Percentiles rank a stretch among this genome's conserved stretches.
These are phyloP conservation scores for Pseudococcus jackbeardsleyi DNA, from an alignment of 2,888 invertebrate genomes.

Conservation along the genomic window DNA sequence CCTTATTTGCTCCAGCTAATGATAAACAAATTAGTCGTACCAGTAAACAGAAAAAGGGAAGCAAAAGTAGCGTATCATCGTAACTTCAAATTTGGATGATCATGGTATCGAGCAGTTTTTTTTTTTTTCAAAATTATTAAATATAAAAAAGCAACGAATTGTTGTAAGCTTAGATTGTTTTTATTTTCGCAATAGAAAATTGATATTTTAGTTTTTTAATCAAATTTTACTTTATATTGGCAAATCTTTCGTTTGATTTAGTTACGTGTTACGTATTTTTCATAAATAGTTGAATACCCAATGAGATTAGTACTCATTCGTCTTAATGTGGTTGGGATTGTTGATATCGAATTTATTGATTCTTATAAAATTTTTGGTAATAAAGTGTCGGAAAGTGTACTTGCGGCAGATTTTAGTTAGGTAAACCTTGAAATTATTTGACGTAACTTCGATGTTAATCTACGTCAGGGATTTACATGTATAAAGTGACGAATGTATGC, in stretches of 20 bases:
- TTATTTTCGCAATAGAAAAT: constrained; percentile 21
- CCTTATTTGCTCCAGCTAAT: constrained; percentile 79
- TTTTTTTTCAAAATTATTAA: background rate
- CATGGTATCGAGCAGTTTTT: background rate
- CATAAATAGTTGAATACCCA: background rate
- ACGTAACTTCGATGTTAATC: no score
- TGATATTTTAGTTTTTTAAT: background rate
- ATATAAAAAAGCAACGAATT: background rate
- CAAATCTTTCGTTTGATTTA: no score
- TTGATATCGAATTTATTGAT: background rate
- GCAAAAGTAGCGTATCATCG: constrained; percentile 40
- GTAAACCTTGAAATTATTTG: no score
- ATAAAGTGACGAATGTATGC: background rate
- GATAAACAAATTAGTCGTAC: constrained; percentile 55
- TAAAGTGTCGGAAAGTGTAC: no score
- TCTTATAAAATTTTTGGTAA: background rate
- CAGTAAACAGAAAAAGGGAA: constrained; percentile 48
- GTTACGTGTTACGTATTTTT: no score
- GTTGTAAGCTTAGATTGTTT: constrained; percentile 1
- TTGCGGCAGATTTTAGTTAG: no score
- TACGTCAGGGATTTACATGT: no score
- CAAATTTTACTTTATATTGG: background rate
- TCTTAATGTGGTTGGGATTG: background rate
- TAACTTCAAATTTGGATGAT: background rate
- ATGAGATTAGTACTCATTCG: background rate